Evolutionary conservation across 1,140 invertebrate genomes (phyloP).

Genomic region (Anastatus disparis): DNA sequence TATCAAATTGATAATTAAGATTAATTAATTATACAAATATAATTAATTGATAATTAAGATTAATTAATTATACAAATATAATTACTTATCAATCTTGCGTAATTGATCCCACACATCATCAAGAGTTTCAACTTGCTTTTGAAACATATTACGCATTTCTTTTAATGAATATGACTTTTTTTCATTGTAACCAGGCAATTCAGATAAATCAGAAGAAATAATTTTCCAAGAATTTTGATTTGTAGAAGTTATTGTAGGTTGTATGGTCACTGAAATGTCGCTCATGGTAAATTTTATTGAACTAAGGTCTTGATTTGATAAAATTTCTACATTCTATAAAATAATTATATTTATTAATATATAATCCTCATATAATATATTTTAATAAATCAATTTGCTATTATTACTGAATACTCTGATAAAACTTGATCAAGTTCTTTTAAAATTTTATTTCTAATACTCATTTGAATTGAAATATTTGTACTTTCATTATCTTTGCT

Average conservation of each 20-base stretch:
- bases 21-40: conserved; percentile 14
- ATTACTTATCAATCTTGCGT: conserved; percentile 56
- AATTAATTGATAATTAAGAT: too few species aligned
- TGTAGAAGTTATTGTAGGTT: conserved; percentile 44
- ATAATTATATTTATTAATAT: conserved; percentile 23
- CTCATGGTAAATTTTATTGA: conserved; percentile 50
- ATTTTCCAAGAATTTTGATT: conserved; percentile 52
- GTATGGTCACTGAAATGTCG: conserved; percentile 46
- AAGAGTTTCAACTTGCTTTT: conserved; percentile 51
- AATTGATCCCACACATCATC: conserved; percentile 52
- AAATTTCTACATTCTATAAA: conserved; percentile 39
- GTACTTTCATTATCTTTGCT: conserved; percentile 1
- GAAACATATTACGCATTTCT: conserved; percentile 47
- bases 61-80: conserved; percentile 21
- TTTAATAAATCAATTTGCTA: background rate
- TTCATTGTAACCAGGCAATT: conserved; percentile 42
- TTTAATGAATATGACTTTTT: conserved; percentile 47
- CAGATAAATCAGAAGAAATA: conserved; percentile 56
- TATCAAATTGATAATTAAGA: conserved; percentile 24
- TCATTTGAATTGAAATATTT: background rate
- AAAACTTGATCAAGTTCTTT: conserved; percentile 48
- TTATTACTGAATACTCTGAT: conserved; percentile 44
- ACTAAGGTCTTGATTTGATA: conserved; percentile 38
- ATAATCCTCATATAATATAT: background rate
- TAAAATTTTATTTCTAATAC: conserved; percentile 34